phyloP scores from a whole-genome alignment of 2,113 vertebrate genomes.

The Gallinago undulata region DNA sequence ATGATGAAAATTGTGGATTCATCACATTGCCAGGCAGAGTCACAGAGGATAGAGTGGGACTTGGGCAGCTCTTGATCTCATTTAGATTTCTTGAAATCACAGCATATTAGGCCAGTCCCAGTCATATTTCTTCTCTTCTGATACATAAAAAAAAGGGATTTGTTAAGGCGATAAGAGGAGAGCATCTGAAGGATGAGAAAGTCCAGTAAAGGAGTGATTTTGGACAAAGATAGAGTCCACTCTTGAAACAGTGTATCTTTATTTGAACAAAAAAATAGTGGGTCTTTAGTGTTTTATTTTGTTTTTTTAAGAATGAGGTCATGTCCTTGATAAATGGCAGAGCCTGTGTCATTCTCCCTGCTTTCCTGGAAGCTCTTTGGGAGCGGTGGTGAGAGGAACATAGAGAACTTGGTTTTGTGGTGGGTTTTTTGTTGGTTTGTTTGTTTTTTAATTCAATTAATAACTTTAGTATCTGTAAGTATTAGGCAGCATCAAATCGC shows the following conservation, averaged over 20 bases:
- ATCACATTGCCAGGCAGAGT: fast-evolving
- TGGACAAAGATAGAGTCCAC: not conserved
- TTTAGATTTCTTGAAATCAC: not conserved
- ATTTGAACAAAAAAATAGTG: not conserved
- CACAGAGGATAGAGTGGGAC: not conserved
- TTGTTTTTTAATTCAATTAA: not conserved
- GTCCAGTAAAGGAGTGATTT: not conserved
- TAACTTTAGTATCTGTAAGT: not conserved
- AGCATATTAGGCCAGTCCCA: not conserved
- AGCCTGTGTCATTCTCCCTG: not conserved
- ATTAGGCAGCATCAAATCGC: fast-evolving
- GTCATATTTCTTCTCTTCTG: not conserved
- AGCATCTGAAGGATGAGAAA: not conserved
- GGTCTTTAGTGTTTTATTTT: fast-evolving
- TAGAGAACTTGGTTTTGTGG: not conserved
- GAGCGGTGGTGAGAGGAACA: not conserved
- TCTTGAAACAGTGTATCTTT: not conserved
- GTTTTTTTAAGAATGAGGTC: not conserved
- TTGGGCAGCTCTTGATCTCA: not conserved
- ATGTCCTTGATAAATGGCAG: not conserved
- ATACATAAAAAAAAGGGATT: not conserved
- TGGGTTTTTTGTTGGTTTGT: too few species aligned
- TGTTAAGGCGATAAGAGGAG: not conserved
- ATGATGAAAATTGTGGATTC: not conserved
- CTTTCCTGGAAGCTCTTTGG: not conserved